Evolutionary conservation across 2,888 invertebrate species (phyloP).

Genomic region (Pasiphila rectangulata): DNA sequence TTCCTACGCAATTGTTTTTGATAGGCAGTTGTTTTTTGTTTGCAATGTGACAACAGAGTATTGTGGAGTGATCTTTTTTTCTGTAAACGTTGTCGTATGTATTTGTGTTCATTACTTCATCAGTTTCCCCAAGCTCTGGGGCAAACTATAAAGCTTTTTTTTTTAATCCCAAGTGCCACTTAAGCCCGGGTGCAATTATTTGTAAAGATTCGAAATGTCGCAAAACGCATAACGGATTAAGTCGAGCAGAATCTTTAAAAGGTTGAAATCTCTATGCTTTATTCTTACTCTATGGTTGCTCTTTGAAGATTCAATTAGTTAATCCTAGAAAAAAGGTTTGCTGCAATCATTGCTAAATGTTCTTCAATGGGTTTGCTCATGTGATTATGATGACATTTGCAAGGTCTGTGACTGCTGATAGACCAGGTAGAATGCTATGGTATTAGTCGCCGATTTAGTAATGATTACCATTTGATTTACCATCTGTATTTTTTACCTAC

Average conservation of each 20-base stretch:
- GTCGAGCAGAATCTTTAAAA: constrained; percentile 28
- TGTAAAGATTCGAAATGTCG: constrained; percentile 41
- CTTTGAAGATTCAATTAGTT: constrained; percentile 57
- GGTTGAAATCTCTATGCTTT: constrained; percentile 17
- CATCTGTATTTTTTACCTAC: no score
- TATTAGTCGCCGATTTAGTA: background rate
- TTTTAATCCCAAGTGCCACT: constrained; percentile 41
- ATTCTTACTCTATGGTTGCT: constrained; percentile 19
- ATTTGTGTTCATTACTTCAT: no score
- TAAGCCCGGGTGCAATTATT: constrained; percentile 37
- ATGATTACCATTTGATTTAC: no score
- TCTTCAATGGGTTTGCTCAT: constrained; percentile 41
- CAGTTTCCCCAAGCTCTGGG: no score
- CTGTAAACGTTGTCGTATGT: no score
- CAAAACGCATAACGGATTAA: constrained; percentile 44
- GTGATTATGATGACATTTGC: constrained; percentile 35
- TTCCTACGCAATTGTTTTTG: no score
- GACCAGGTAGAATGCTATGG: constrained; percentile 12
- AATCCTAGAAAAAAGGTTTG: constrained; percentile 51
- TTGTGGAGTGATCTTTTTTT: no score
- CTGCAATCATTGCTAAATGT: constrained; percentile 51
- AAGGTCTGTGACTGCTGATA: constrained; percentile 1
- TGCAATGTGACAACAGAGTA: no score
- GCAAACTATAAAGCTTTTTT: background rate
- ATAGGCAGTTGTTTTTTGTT: no score